These are phyloP conservation scores for Zaprionus lachaisei DNA, from an alignment of 1,140 invertebrate genomes.

Conservation along the genomic window DNA sequence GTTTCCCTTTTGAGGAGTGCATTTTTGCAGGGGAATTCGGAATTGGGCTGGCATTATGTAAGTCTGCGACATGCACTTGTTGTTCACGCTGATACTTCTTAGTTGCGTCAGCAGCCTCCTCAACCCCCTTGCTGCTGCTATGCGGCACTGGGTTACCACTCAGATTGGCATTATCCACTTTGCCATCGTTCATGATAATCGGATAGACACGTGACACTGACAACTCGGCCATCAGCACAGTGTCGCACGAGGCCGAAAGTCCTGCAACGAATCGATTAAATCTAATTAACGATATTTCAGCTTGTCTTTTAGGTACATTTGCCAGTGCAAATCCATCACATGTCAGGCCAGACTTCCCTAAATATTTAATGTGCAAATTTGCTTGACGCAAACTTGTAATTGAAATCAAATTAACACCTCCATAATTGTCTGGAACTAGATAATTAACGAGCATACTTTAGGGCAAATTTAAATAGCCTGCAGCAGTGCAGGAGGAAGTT, in stretches of 20 bases:
- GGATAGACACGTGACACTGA: conserved; percentile 70
- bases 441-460: neutral
- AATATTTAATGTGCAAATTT: conserved; percentile 4
- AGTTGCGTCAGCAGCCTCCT: neutral
- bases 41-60: conserved; percentile 3
- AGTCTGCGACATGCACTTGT: neutral
- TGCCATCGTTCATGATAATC: conserved; percentile 70
- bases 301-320: neutral
- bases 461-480: neutral
- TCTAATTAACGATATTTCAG: conserved; percentile 1
- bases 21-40: neutral
- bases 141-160: conserved; percentile 42
- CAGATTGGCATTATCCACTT: conserved; percentile 66
- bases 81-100: conserved; percentile 1
- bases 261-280: conserved; percentile 72
- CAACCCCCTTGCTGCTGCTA: neutral
- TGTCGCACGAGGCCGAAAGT: conserved; percentile 85
- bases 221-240: conserved; percentile 75
- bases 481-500: neutral
- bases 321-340: neutral
- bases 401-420: neutral
- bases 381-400: conserved; percentile 3
- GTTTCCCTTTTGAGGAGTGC: neutral
- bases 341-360: conserved; percentile 1
- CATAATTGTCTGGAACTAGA: neutral